These are phyloP conservation scores for Xenopus borealis DNA, from an alignment of 2,113 vertebrate genomes.

Conservation along the genomic window DNA sequence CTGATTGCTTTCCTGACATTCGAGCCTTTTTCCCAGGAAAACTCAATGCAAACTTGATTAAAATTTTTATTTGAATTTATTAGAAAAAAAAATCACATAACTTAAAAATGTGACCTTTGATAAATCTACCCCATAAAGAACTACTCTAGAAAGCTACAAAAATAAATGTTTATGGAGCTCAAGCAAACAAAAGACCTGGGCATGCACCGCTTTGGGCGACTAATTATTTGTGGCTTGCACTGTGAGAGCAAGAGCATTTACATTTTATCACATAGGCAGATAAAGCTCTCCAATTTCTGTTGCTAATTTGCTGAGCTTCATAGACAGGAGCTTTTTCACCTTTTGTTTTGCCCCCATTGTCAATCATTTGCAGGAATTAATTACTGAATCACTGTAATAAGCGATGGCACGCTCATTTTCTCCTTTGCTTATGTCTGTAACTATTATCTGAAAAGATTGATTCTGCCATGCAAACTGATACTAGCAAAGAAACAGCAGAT, in stretches of 20 bases:
- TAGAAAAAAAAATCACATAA: too few species aligned
- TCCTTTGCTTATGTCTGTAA: background rate
- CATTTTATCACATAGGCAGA: constrained; percentile 3
- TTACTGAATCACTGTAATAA: background rate
- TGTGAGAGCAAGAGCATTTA: background rate
- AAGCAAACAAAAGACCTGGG: background rate
- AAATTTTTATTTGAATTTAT: too few species aligned
- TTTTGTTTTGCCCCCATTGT: background rate
- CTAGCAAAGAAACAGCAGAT: background rate
- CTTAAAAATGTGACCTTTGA: too few species aligned
- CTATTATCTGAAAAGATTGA: too few species aligned
- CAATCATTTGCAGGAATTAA: constrained; percentile 8
- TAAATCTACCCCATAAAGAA: too few species aligned
- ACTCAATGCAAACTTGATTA: too few species aligned
- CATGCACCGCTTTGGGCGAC: background rate
- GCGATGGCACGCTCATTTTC: background rate
- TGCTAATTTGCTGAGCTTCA: background rate
- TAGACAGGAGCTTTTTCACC: background rate
- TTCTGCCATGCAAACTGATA: background rate
- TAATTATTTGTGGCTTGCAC: constrained; percentile 7
- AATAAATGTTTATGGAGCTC: too few species aligned
- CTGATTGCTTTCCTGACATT: too few species aligned
- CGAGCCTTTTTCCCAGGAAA: too few species aligned
- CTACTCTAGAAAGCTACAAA: too few species aligned
- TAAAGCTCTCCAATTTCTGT: constrained; percentile 8